These are phyloP conservation scores for Chiroxiphia lanceolata DNA, from an alignment of 2,797 vertebrate genomes.

Conservation along the genomic window DNA sequence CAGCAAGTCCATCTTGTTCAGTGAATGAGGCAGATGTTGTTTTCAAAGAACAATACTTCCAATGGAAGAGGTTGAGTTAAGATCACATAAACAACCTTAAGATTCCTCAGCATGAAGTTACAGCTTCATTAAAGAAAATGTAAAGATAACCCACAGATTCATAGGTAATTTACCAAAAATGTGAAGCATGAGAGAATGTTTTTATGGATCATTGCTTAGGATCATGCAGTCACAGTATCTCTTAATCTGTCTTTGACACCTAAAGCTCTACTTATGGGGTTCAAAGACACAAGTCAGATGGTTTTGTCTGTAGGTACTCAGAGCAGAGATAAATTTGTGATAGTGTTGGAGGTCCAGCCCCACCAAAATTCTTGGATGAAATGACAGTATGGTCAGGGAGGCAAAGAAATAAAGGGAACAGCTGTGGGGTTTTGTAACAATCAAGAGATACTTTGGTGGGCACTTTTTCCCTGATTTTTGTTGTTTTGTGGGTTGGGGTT, in stretches of 20 bases:
- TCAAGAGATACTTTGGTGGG: neutral
- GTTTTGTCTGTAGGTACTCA: neutral
- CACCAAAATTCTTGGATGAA: neutral
- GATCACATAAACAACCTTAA: neutral
- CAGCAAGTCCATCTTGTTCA: neutral
- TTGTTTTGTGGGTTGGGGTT: neutral
- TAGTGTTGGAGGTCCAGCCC: neutral
- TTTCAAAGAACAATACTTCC: neutral
- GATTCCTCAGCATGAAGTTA: neutral
- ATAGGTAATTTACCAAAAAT: neutral
- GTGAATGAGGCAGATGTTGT: neutral
- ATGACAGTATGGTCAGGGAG: neutral
- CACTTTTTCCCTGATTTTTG: neutral
- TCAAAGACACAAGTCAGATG: neutral
- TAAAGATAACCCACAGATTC: neutral
- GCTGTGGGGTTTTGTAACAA: neutral
- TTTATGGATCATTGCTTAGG: neutral
- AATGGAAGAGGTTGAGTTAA: neutral
- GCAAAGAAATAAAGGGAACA: neutral
- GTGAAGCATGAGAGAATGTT: neutral
- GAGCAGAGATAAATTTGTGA: neutral
- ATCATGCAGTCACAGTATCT: neutral
- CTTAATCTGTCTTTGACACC: neutral
- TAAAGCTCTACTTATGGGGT: neutral
- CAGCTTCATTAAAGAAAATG: neutral